phyloP scores from a whole-genome alignment of 1,140 invertebrate genomes.

The Monomorium pharaonis region DNA sequence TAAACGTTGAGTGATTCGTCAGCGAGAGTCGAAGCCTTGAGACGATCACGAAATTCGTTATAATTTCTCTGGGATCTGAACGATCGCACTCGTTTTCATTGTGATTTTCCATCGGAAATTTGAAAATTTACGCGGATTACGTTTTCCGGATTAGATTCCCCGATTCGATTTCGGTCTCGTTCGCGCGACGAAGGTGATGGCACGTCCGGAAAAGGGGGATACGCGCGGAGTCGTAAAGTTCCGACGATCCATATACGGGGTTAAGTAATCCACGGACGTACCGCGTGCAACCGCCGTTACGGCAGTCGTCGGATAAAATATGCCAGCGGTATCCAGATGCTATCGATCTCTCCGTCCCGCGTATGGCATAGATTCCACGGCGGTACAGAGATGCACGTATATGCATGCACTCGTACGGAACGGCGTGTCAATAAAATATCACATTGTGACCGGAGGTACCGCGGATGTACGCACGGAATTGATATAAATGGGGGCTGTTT shows the following conservation, averaged over 20 bases:
- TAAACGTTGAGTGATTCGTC: not conserved
- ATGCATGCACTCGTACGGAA: not conserved
- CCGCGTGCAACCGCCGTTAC: not conserved
- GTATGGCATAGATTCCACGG: not conserved
- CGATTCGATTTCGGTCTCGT: not conserved
- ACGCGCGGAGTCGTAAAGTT: conserved; percentile 37
- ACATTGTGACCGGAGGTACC: conserved; percentile 14
- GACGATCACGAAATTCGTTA: not conserved
- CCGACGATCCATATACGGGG: not conserved
- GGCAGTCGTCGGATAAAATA: conserved; percentile 40
- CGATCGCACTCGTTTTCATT: not conserved
- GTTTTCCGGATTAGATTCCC: not conserved
- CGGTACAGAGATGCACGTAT: not conserved
- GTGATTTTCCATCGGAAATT: not conserved
- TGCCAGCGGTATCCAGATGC: conserved; percentile 46
- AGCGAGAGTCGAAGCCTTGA: not conserved
- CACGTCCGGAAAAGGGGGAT: not conserved
- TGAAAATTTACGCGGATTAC: not conserved
- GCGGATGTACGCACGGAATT: not conserved
- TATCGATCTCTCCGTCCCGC: conserved; percentile 38
- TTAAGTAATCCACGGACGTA: conserved; percentile 27
- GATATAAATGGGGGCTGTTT: not conserved
- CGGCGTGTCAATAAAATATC: conserved; percentile 51
- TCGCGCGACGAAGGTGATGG: not conserved
- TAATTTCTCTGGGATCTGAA: not conserved